Conservation (phyloP, 64 coral and sea anemone genomes). For the Astreopora myriophthalma region DNA sequence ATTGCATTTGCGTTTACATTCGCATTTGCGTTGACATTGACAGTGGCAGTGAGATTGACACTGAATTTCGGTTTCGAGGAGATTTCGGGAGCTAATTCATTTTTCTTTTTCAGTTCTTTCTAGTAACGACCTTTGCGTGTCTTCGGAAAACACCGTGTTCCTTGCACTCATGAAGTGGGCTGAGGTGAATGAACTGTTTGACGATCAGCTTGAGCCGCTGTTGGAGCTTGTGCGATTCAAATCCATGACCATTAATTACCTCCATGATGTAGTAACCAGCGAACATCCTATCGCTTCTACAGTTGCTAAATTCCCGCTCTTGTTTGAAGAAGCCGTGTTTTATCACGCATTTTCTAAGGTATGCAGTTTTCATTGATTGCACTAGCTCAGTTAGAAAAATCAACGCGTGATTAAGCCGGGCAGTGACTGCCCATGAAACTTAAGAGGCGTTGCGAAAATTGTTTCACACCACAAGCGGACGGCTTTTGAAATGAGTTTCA, state of each 20-base stretch:
- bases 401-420: too few relatives aligned
- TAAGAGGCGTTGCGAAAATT: too few relatives aligned
- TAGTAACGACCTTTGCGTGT: slow-evolving; percentile 81
- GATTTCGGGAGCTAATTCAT: too few relatives aligned
- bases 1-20: too few relatives aligned
- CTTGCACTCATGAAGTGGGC: slow-evolving; percentile 88
- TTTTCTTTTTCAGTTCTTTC: slow-evolving; percentile 55
- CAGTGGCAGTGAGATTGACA: too few relatives aligned
- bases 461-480: too few relatives aligned
- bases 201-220: slow-evolving; percentile 68
- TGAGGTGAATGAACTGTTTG: slow-evolving; percentile 82
- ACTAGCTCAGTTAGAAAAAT: neutral
- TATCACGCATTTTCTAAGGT: slow-evolving; percentile 95
- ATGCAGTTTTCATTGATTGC: neutral
- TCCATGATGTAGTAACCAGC: slow-evolving; percentile 87
- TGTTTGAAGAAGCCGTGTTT: slow-evolving; percentile 92
- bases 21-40: too few relatives aligned
- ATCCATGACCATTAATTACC: slow-evolving; percentile 86
- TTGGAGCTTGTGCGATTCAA: slow-evolving; percentile 77
- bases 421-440: too few relatives aligned
- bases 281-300: slow-evolving; percentile 83
- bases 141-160: slow-evolving; percentile 89
- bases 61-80: too few relatives aligned
- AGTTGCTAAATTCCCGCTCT: slow-evolving; percentile 60
- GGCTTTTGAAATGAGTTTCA: too few relatives aligned